Percentiles rank a stretch among this genome's conserved stretches.
These are phyloP conservation scores for Harpagoxenus sublaevis DNA, from an alignment of 2,888 invertebrate genomes.

Conservation along the genomic window DNA sequence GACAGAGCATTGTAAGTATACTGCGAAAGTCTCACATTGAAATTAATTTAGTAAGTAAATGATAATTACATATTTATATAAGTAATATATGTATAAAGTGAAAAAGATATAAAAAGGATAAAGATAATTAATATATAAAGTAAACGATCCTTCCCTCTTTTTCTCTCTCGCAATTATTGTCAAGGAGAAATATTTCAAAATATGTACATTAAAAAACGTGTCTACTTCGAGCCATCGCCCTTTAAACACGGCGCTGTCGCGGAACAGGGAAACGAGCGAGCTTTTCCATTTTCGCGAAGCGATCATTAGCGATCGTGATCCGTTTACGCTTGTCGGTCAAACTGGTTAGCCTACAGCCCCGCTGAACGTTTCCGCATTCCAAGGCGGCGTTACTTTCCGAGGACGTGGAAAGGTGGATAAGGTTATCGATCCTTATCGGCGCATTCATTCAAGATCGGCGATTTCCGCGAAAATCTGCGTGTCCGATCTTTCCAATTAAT, in stretches of 20 bases:
- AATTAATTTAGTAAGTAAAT: too few relatives aligned
- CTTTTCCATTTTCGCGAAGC: conserved; percentile 20
- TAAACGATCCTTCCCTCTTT: not conserved
- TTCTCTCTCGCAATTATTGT: not conserved
- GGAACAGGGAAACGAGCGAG: not conserved
- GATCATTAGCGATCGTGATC: not conserved
- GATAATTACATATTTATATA: too few relatives aligned
- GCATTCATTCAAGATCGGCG: conserved; percentile 8
- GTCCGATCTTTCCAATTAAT: conserved; percentile 29
- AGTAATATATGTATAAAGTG: too few relatives aligned
- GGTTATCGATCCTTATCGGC: conserved; percentile 34
- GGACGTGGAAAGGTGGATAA: conserved; percentile 18
- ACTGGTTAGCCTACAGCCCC: conserved; percentile 19
- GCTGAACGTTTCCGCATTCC: conserved; percentile 35
- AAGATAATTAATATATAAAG: too few relatives aligned
- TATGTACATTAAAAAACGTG: not conserved
- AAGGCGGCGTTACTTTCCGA: conserved; percentile 24
- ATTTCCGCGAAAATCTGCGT: not conserved
- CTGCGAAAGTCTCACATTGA: too few relatives aligned
- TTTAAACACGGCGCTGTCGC: not conserved
- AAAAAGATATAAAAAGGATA: too few relatives aligned
- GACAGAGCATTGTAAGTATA: too few relatives aligned
- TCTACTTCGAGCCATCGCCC: not conserved
- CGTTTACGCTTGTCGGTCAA: conserved; percentile 19
- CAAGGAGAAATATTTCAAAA: not conserved